Conservation (phyloP, 2,113 vertebrate genomes). For the Pristiophorus japonicus region DNA sequence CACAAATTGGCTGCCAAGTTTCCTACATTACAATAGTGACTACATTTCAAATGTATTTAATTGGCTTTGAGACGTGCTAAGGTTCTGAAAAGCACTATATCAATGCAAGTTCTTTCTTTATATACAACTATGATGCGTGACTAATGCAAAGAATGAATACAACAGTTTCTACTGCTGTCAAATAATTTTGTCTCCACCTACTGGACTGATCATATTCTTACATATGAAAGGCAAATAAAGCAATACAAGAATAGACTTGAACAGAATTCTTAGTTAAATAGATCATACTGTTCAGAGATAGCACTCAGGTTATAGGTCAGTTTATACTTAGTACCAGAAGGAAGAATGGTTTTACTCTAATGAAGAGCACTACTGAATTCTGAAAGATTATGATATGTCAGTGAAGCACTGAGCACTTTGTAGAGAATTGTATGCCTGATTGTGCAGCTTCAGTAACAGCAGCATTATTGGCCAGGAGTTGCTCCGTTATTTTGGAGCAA, state of each 20-base stretch:
- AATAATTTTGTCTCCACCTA: conserved; percentile 17
- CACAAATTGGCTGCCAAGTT: too few species aligned
- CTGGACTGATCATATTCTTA: neutral
- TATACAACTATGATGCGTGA: neutral
- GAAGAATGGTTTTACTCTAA: neutral
- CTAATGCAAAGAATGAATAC: neutral
- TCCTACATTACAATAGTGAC: neutral
- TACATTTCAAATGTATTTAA: neutral
- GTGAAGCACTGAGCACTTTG: neutral
- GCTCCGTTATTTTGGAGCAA: too few species aligned
- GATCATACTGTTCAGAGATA: neutral
- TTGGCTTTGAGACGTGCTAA: too few species aligned
- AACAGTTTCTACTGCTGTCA: neutral
- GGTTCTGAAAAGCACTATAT: neutral
- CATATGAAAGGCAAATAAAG: neutral
- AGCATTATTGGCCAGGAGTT: too few species aligned
- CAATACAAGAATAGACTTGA: neutral
- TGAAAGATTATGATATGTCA: neutral
- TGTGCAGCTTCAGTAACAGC: neutral
- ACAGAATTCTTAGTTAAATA: neutral
- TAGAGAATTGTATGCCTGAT: neutral
- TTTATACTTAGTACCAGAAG: neutral
- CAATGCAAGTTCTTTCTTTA: neutral
- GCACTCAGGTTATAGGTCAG: neutral
- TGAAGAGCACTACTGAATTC: neutral